Conservation (phyloP, 2,888 invertebrate genomes). For the Scaptomyza flava region DNA sequence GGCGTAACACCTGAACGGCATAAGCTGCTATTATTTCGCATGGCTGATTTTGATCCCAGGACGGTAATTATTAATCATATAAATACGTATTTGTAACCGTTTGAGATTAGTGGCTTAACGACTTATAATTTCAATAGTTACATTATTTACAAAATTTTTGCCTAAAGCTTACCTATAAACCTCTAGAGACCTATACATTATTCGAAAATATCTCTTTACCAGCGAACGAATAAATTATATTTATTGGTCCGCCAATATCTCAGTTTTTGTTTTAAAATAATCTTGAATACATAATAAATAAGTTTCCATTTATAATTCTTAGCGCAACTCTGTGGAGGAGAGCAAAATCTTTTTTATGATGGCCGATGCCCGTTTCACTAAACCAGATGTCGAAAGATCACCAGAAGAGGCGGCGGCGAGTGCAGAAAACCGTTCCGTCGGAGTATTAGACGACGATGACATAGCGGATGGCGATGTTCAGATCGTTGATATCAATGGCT, state of each 20-base stretch:
- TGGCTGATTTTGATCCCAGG: constrained; percentile 72
- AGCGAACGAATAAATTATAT: too few relatives aligned
- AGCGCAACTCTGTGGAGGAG: constrained; percentile 76
- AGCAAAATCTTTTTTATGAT: constrained; percentile 78
- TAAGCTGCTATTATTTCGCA: constrained; percentile 68
- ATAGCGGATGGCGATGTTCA: constrained; percentile 88
- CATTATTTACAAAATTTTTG: too few relatives aligned
- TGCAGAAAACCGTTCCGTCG: neutral
- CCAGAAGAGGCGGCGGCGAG: constrained; percentile 30
- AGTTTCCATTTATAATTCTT: neutral
- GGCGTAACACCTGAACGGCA: constrained; percentile 78
- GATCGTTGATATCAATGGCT: constrained; percentile 89
- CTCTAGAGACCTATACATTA: neutral
- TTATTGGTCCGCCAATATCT: too few relatives aligned
- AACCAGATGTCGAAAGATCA: constrained; percentile 32
- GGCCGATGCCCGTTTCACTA: constrained; percentile 71
- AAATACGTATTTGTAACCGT: neutral
- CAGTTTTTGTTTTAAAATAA: too few relatives aligned
- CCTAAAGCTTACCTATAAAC: neutral
- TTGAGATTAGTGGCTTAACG: too few relatives aligned
- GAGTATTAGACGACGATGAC: constrained; percentile 80
- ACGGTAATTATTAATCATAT: constrained; percentile 58
- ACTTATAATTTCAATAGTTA: neutral
- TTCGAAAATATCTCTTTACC: neutral
- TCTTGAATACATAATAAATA: neutral